phyloP scores from a whole-genome alignment of 2,113 vertebrate species.

The Mixornis gularis region DNA sequence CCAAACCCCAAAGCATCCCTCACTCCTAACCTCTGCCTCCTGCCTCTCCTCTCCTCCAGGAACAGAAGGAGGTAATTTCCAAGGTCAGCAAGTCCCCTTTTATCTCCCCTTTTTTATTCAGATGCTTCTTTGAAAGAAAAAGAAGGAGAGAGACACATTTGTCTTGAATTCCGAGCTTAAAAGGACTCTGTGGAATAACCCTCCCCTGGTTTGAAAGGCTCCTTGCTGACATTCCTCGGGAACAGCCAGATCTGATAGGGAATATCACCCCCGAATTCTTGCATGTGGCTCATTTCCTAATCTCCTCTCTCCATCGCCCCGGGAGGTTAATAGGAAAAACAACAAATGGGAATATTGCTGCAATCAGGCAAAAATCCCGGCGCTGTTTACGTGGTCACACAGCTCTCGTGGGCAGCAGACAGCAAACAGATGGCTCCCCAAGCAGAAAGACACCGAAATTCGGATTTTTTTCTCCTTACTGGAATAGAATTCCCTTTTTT shows the following conservation, averaged over 20 bases:
- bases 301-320: conserved; percentile 5
- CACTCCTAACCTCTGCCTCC: background rate
- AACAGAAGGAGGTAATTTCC: conserved; percentile 10
- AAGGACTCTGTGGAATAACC: background rate
- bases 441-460: background rate
- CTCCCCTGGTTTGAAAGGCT: background rate
- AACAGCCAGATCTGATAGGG: conserved; percentile 62
- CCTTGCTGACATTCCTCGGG: conserved; percentile 12
- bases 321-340: conserved; percentile 35
- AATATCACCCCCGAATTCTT: background rate
- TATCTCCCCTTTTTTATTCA: background rate
- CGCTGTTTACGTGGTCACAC: background rate
- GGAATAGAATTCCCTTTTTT: background rate
- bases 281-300: conserved; percentile 32
- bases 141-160: background rate
- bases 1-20: background rate
- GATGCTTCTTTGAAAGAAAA: background rate
- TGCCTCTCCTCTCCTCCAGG: background rate
- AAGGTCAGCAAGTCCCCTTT: conserved; percentile 18
- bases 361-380: background rate
- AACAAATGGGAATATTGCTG: background rate
- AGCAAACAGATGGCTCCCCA: background rate
- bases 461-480: background rate
- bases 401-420: background rate
- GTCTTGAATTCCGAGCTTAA: background rate